Evolutionary conservation across 2,888 invertebrate genomes (phyloP).

Genomic region (Apodemia zela): DNA sequence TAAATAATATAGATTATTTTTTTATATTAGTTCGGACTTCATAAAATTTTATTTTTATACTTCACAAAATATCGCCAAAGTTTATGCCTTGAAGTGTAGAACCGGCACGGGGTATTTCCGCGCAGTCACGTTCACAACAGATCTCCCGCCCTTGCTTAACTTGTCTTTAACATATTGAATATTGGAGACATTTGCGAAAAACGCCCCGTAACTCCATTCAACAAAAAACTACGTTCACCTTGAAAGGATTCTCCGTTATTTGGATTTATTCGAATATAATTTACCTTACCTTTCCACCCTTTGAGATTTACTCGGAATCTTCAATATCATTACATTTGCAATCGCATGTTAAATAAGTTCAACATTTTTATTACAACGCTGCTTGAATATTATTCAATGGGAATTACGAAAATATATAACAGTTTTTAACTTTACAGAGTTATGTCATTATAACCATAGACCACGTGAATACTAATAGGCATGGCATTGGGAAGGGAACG

Average conservation of each 20-base stretch:
- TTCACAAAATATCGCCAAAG: constrained; percentile 12
- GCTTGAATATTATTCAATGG: not conserved
- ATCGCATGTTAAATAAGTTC: not conserved
- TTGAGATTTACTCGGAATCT: constrained; percentile 19
- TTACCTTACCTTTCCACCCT: constrained; percentile 16
- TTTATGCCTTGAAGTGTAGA: constrained; percentile 30
- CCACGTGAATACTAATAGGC: no score
- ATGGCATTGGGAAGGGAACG: no score
- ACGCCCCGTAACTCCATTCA: constrained; percentile 32
- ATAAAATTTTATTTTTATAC: no score
- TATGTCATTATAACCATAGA: no score
- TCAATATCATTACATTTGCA: constrained; percentile 10
- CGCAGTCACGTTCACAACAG: constrained; percentile 40
- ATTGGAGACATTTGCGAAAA: constrained; percentile 36
- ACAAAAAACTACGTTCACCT: constrained; percentile 23
- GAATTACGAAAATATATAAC: no score
- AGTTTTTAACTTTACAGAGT: no score
- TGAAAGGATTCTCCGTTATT: constrained; percentile 23
- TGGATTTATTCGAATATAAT: constrained; percentile 18
- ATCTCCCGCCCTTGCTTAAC: constrained; percentile 48
- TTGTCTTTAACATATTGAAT: constrained; percentile 54
- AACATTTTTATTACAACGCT: not conserved
- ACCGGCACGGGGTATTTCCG: constrained; percentile 33
- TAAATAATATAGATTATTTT: no score
- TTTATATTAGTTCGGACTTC: no score